A percentile compares a stretch with the other conserved stretches of the same genome.
Conservation (phyloP, 2,797 vertebrate genomes). For the Silurus lanzhouensis region DNA sequence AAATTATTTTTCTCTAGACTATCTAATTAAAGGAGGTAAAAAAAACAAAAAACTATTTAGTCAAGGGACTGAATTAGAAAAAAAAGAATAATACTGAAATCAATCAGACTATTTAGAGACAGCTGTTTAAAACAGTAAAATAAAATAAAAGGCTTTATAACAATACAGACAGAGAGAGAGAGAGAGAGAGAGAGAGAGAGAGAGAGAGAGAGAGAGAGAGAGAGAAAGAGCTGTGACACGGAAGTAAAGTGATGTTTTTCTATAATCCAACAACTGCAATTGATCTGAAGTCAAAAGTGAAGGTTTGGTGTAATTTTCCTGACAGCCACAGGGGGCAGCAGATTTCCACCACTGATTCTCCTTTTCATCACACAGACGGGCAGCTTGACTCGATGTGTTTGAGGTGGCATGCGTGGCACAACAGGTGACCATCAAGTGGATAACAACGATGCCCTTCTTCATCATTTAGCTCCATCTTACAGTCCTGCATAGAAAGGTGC, state of each 20-base stretch:
- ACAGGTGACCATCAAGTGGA: constrained; percentile 87
- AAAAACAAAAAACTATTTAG: background rate
- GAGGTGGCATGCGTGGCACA: constrained; percentile 92
- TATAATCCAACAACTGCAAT: background rate
- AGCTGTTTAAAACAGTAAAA: constrained; percentile 20
- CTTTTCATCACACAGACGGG: constrained; percentile 38
- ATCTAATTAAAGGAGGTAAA: background rate
- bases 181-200: background rate
- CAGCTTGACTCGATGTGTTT: constrained; percentile 80
- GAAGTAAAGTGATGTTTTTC: constrained; percentile 13
- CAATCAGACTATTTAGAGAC: background rate
- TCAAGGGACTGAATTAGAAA: background rate
- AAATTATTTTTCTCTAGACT: background rate
- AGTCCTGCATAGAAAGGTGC: constrained; percentile 76
- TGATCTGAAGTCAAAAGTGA: constrained; percentile 30
- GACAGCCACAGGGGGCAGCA: constrained; percentile 65
- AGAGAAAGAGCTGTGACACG: constrained; percentile 14
- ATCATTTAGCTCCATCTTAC: constrained; percentile 90
- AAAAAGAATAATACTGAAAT: background rate
- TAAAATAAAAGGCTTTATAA: constrained; percentile 14
- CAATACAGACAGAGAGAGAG: background rate
- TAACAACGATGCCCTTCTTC: constrained; percentile 95
- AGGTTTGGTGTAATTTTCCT: background rate
- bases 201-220: background rate
- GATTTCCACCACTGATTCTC: constrained; percentile 68